Percentiles rank a stretch among this genome's conserved stretches.
These are phyloP conservation scores for Dendrophyllia cribrosa DNA, from an alignment of 64 coral and sea anemone species.

Conservation along the genomic window DNA sequence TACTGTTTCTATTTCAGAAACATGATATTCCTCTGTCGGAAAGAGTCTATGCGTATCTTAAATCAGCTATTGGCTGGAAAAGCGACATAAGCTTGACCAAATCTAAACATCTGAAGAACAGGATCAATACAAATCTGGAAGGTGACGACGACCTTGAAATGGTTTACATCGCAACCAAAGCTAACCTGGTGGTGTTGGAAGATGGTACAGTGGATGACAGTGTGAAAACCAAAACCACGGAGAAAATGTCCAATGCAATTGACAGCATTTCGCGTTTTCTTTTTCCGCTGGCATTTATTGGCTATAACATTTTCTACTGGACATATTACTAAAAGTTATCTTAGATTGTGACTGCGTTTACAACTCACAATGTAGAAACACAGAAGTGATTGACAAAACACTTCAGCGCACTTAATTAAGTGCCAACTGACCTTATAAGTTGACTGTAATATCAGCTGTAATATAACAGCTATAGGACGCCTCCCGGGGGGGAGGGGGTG, in stretches of 20 bases:
- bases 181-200: background rate
- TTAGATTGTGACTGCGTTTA: too few relatives aligned
- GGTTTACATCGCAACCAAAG: background rate
- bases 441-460: too few relatives aligned
- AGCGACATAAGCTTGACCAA: background rate
- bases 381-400: too few relatives aligned
- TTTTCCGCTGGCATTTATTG: constrained; percentile 25
- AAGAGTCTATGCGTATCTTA: background rate
- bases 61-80: background rate
- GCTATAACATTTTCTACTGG: constrained; percentile 64
- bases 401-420: too few relatives aligned
- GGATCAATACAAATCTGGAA: background rate
- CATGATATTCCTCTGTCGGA: background rate
- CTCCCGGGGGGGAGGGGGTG: too few relatives aligned
- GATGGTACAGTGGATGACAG: background rate
- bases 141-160: constrained; percentile 12
- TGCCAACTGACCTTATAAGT: too few relatives aligned
- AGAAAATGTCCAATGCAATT: background rate
- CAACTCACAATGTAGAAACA: too few relatives aligned
- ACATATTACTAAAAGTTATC: background rate
- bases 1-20: background rate
- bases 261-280: constrained; percentile 36
- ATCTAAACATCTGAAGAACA: background rate
- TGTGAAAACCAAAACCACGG: background rate
- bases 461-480: too few relatives aligned